Evolutionary conservation across 2,113 vertebrate species (phyloP), one percentile per base, ranked within the genome.

Genomic region (Blennius ocellaris): DNA sequence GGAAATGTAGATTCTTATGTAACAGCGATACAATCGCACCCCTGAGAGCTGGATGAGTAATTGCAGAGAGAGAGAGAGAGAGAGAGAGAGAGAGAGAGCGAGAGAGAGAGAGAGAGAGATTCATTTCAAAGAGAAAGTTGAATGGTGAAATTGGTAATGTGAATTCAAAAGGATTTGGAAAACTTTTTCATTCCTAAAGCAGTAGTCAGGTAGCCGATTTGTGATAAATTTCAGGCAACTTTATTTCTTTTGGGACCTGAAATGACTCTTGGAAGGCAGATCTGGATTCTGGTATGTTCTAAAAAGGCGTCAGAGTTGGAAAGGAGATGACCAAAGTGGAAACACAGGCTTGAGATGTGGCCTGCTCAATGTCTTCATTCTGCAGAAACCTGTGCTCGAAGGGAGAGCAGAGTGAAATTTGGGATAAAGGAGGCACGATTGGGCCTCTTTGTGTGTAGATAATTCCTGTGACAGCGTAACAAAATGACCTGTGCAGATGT

Each of bases 31-130:
- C 66, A 53, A 75, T 45, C 49, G 9, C 66, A 73, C 53, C 40
- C 11, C 63, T 64, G 54, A 64, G 74, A 40, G 60, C 53, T 53
- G 61, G 52, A 76, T 68, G 83, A 86, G 65, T 80, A 81, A 82
- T 84, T 30, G 21, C 21, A 30, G 21, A 30, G 21, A 30, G 21
- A 30, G 21, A 30, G 21, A 30, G 21, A 30, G 37, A 17, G 15
- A 58, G 1, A 8, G 21, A 30, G 21, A 30, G 21, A 30, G 21
- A 30, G 21, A 30, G 21, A 30, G 21, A 30, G 21, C 2, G 21
- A 30, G 21, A 30, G 21, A 30, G 21, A 30, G 21, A 21, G 44
- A 38, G 37, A 17, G 15, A 58, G 1, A 8, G 10, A 38, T 80
- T 59, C 54, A 12, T 55, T 49, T 59, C 7, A 6, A 17, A 49